phyloP scores from a whole-genome alignment of 2,888 invertebrate genomes.

The Rugalucina vietnamica region DNA sequence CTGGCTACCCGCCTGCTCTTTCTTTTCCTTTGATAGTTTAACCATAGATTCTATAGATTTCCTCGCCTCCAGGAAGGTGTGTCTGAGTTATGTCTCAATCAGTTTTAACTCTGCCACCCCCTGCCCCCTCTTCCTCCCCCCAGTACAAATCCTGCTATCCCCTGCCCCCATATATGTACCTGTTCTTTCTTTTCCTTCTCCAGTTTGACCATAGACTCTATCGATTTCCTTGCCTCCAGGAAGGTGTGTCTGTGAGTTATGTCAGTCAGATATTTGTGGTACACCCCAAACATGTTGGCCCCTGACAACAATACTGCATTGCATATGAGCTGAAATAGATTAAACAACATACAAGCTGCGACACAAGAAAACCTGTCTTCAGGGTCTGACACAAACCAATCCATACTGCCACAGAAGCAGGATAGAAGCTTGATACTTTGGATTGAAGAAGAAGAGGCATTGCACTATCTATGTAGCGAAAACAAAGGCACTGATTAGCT shows the following conservation, averaged over 20 bases:
- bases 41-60: conserved; percentile 96
- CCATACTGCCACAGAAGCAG: too few relatives aligned
- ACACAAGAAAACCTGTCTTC: too few relatives aligned
- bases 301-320: conserved; percentile 91
- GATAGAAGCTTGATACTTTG: too few relatives aligned
- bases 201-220: conserved; percentile 95
- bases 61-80: conserved; percentile 95
- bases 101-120: too few relatives aligned
- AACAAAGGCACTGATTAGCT: too few relatives aligned
- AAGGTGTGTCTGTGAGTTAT: conserved; percentile 94
- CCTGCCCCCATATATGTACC: conserved; percentile 86
- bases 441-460: too few relatives aligned
- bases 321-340: conserved; percentile 88
- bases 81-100: conserved; percentile 93
- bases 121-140: too few relatives aligned
- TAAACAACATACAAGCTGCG: too few relatives aligned
- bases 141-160: too few relatives aligned
- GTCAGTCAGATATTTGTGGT: conserved; percentile 95
- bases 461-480: too few relatives aligned
- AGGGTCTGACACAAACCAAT: too few relatives aligned
- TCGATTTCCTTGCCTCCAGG: conserved; percentile 94
- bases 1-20: conserved; percentile 91
- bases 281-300: conserved; percentile 92
- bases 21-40: conserved; percentile 95
- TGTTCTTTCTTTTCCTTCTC: conserved; percentile 97